Evolutionary conservation across 2,888 invertebrate genomes (phyloP), one percentile per base, ranked within the genome.

Genomic region (Ctenicera cuprea): DNA sequence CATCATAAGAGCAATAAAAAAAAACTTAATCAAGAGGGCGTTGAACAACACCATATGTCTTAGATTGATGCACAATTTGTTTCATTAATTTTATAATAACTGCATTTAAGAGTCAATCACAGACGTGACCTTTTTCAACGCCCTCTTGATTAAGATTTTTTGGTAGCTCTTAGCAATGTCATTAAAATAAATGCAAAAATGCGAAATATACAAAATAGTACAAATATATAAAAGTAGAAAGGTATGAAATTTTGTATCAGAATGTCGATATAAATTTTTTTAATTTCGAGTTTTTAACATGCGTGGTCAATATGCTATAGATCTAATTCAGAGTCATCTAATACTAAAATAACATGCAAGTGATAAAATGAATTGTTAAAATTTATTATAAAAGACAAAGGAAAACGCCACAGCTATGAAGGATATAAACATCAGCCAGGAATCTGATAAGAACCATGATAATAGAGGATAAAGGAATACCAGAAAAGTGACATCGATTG

Each of bases 401-500:
- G 54, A 76, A 45, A 75, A 75, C 22, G 74, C 71, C 71, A 75
- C 45, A 70, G 75, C 74, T 70, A 81, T 78, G 65, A 80, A 81
- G 52, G 76, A 77, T 73, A 78, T 74, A 66, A 75, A 70, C 50
- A 78, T 72, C 54, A 77, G 48, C 64, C 74, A 77, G 65, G 78
- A 78, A 66, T 77, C 75, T 68, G 78, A 78, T 59, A 81, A 64
- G 61, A 78, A 73, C 77, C 77, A 83, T 65, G 82, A 82, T 37
- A 82, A 66, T 48, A 80, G 59, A 16, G 82, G 81, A 75, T 80
- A 81, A 62, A 82, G 76, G 76, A 83, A 69, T 52, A 82, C 75
- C 74, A 80, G 67, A 66, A 78, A 78, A 74, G 79, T 73, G 78
- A 79, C 69, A 74, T 79, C 74, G 67, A 74, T 76, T 64, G 76